phyloP scores from a whole-genome alignment of 2,797 vertebrate species.

The Chrysocyon brachyurus region DNA sequence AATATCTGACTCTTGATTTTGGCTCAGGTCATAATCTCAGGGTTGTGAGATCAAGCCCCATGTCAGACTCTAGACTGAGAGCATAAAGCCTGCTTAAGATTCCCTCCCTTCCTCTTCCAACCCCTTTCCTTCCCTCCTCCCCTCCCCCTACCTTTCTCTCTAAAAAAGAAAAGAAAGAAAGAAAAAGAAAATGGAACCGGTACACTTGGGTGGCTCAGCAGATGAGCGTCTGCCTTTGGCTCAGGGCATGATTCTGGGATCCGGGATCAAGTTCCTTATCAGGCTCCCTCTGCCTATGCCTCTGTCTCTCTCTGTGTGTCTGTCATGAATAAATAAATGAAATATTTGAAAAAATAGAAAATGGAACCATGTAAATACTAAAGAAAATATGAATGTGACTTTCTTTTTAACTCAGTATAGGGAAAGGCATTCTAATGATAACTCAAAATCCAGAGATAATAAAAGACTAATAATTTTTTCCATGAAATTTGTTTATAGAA shows the following conservation, averaged over 20 bases:
- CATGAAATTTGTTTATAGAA: not conserved
- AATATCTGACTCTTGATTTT: not conserved
- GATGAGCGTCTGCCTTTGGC: too few species aligned
- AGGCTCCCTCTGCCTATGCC: too few species aligned
- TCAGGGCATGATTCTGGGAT: too few species aligned
- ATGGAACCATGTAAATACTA: not conserved
- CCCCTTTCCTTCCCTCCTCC: not conserved
- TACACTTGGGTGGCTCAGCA: too few species aligned
- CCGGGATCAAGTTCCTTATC: too few species aligned
- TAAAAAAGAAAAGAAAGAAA: not conserved
- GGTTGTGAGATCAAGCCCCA: not conserved
- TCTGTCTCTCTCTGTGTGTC: too few species aligned
- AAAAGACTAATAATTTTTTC: not conserved
- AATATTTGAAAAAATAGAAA: not conserved
- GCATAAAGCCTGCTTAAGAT: not conserved
- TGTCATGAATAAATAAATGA: too few species aligned
- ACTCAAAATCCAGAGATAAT: conserved; percentile 6
- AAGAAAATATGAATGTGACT: not conserved
- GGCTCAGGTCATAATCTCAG: not conserved
- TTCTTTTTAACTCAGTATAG: not conserved
- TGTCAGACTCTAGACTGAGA: not conserved
- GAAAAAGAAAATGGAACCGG: not conserved
- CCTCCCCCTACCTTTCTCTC: not conserved
- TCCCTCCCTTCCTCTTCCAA: not conserved
- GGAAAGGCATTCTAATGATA: not conserved